Base-by-base conservation (phyloP, 2,113 vertebrate species). In the Thymallus thymallus region DNA sequence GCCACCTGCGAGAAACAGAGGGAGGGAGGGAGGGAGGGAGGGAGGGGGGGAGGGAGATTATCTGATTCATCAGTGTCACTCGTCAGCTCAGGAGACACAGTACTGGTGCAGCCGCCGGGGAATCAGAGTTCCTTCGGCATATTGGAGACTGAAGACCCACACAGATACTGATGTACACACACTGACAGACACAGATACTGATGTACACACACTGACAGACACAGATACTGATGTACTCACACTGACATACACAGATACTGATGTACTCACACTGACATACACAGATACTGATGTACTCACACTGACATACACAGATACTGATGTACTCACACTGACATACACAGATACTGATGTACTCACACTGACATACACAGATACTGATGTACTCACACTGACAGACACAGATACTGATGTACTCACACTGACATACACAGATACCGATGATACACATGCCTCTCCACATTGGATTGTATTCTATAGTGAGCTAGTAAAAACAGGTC, bases 11-110 rank as follows among this genome's bases (percentile, higher is more conserved):
- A 75, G 73, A 69, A 46, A 26, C 20, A 41, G 51, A 46, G 64
- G 41, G 30, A 26, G 72, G 51, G 35, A 29, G 10, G 18, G 35
- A 35, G 13, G 16, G 24, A 58, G 9, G 24, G 63, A 16, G 22
- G 23, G 35, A 45, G 56, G 62, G 23, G 24, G 58, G 45, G 26
- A 45, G 18, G 32, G 58, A 32, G 48, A 63, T 62, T 66, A 70
- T 80, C 24, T n/a, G 72, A 66, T 78, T 74, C 68, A 77, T 69
- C 30, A 74, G 56, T 75, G 77, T 76, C 69, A 68, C 68, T 74
- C 14, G 30, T 23, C n/a, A 60, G 74, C 45, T 72, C 14, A 58
- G 23, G 69, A 58, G 45, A 51, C 51, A 56, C 69, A 32, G 41
- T 26, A 68, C 12, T n/a, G 56, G 56, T 30, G 29, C 32, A 68